These are phyloP conservation scores for Rachycentron canadum DNA, from an alignment of 2,797 vertebrate species.

Conservation along the genomic window DNA sequence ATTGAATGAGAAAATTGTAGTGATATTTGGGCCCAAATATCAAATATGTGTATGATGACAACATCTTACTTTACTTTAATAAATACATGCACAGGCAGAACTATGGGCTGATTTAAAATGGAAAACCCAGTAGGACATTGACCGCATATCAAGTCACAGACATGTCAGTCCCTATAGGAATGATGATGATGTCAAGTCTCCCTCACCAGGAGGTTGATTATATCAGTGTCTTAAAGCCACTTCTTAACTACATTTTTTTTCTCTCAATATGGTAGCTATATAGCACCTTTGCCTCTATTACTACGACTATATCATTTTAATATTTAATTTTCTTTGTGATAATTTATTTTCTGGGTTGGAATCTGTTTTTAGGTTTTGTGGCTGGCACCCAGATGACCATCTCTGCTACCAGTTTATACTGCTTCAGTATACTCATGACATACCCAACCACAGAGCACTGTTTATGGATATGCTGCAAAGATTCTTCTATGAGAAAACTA, in stretches of 20 bases:
- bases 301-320: slow-evolving; percentile 5
- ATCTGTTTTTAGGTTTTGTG: slow-evolving; percentile 84
- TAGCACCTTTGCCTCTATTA: slow-evolving; percentile 1
- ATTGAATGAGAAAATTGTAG: slow-evolving; percentile 10
- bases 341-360: slow-evolving; percentile 3
- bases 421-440: slow-evolving; percentile 86
- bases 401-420: slow-evolving; percentile 86
- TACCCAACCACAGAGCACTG: slow-evolving; percentile 86
- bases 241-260: slow-evolving; percentile 33
- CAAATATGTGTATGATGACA: not conserved
- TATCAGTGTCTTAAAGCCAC: slow-evolving; percentile 30
- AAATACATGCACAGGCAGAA: slow-evolving; percentile 16
- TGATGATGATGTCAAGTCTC: slow-evolving; percentile 28
- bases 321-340: slow-evolving; percentile 8
- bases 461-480: slow-evolving; percentile 91
- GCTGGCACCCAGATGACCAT: slow-evolving; percentile 89
- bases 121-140: slow-evolving; percentile 47
- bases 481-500: slow-evolving; percentile 88
- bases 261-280: slow-evolving; percentile 15
- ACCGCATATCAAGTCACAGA: slow-evolving; percentile 35
- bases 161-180: slow-evolving; percentile 28
- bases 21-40: slow-evolving; percentile 9
- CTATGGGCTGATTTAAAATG: slow-evolving; percentile 34
- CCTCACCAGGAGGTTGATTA: slow-evolving; percentile 58
- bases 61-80: slow-evolving; percentile 34